Evolutionary conservation across 2,113 vertebrate genomes (phyloP).

Genomic region (Hippolais icterina): DNA sequence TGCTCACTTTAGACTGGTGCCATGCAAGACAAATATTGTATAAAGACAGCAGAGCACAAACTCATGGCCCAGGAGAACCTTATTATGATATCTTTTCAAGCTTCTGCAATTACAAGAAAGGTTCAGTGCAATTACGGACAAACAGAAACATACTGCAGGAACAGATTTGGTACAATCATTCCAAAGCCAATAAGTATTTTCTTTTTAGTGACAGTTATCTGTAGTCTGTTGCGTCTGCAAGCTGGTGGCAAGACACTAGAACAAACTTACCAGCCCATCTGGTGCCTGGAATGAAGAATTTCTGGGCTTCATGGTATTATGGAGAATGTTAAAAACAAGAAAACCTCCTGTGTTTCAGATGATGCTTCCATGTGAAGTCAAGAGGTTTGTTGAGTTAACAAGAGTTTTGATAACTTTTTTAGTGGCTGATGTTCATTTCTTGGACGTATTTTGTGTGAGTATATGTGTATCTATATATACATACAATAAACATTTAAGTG

Average conservation of each 20-base stretch:
- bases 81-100: not conserved
- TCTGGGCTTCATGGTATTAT: not conserved
- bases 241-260: constrained; percentile 53
- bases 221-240: constrained; percentile 54
- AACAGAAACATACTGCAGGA: constrained; percentile 36
- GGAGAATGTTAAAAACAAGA: not conserved
- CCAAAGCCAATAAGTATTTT: constrained; percentile 47
- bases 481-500: not conserved
- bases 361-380: not conserved
- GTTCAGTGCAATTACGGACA: constrained; percentile 14
- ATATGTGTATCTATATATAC: not conserved
- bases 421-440: not conserved
- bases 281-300: constrained; percentile 23
- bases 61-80: not conserved
- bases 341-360: not conserved
- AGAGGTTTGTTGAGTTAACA: not conserved
- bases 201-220: constrained; percentile 46
- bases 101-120: not conserved
- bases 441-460: not conserved
- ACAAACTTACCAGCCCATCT: constrained; percentile 52
- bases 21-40: not conserved
- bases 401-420: not conserved
- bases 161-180: constrained; percentile 32
- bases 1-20: not conserved
- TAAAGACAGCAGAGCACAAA: not conserved